Conservation (phyloP, 1,140 invertebrate species). For the Archivesica marissinica region DNA sequence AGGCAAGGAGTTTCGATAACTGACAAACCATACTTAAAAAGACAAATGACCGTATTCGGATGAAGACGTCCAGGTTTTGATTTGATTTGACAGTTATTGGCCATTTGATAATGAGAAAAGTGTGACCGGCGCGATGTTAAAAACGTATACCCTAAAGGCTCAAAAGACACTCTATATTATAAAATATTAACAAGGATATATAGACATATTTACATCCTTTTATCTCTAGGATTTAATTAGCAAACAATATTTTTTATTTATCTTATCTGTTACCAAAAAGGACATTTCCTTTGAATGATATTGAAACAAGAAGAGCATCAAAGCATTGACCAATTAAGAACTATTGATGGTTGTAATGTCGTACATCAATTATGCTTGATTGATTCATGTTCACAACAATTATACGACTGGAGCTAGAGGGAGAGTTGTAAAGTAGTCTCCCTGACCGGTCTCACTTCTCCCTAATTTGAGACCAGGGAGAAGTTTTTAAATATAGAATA, state of each 20-base stretch:
- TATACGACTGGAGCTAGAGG: no score
- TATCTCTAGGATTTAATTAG: neutral
- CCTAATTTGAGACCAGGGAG: no score
- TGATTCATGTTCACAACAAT: no score
- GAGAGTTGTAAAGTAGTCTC: no score
- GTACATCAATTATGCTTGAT: no score
- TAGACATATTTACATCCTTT: neutral
- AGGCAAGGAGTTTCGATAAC: conserved; percentile 28
- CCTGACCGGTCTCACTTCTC: no score
- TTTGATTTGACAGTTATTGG: conserved; percentile 62
- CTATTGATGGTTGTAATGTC: no score
- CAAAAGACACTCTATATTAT: conserved; percentile 8
- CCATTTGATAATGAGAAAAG: conserved; percentile 43
- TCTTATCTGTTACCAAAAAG: no score
- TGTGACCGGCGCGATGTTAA: conserved; percentile 46
- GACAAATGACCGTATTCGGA: conserved; percentile 45
- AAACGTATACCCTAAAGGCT: conserved; percentile 3
- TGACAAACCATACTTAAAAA: conserved; percentile 51
- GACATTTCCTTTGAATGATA: no score
- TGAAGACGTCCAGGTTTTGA: conserved; percentile 45
- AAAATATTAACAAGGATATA: neutral
- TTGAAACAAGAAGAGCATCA: no score
- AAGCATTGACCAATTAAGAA: no score
- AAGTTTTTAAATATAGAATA: no score
- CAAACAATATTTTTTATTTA: conserved; percentile 1